A percentile compares a stretch with the other conserved stretches of the same genome.
Conservation (phyloP, 2,113 vertebrate genomes). For the Cacatua alba region DNA sequence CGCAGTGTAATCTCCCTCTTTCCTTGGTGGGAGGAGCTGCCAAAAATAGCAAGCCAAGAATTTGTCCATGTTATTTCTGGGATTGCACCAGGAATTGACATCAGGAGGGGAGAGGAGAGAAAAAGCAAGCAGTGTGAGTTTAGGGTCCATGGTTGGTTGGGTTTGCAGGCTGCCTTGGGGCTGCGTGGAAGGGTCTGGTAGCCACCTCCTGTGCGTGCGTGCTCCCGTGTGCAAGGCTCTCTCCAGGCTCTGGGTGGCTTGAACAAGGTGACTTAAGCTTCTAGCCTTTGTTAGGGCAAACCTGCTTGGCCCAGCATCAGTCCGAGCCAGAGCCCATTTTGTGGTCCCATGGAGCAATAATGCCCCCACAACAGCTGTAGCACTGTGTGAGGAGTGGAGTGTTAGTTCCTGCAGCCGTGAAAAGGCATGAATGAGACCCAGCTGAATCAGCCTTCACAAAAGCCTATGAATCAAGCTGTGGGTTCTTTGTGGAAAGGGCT, state of each 20-base stretch:
- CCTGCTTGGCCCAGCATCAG: accelerated
- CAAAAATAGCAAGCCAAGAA: slow-evolving; percentile 73
- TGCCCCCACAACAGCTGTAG: accelerated
- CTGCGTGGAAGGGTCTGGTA: background rate
- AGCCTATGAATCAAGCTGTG: background rate
- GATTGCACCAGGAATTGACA: slow-evolving; percentile 57
- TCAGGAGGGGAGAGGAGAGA: slow-evolving; percentile 14
- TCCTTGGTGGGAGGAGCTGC: slow-evolving; percentile 51
- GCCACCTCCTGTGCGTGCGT: accelerated
- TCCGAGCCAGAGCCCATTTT: background rate
- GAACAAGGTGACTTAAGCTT: accelerated
- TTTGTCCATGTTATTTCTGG: slow-evolving; percentile 68
- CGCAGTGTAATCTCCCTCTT: slow-evolving; percentile 50
- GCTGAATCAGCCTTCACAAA: background rate
- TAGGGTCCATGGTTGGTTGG: background rate
- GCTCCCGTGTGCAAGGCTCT: accelerated
- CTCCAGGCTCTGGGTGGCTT: background rate
- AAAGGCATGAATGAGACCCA: background rate
- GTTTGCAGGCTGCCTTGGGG: background rate
- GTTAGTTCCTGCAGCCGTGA: background rate
- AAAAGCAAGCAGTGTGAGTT: slow-evolving; percentile 14
- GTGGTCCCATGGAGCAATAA: background rate
- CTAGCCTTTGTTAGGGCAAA: background rate
- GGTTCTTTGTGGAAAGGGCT: background rate
- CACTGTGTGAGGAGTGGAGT: background rate